Evolutionary conservation across 2,888 invertebrate species (phyloP).

Genomic region (Mimas tiliae): DNA sequence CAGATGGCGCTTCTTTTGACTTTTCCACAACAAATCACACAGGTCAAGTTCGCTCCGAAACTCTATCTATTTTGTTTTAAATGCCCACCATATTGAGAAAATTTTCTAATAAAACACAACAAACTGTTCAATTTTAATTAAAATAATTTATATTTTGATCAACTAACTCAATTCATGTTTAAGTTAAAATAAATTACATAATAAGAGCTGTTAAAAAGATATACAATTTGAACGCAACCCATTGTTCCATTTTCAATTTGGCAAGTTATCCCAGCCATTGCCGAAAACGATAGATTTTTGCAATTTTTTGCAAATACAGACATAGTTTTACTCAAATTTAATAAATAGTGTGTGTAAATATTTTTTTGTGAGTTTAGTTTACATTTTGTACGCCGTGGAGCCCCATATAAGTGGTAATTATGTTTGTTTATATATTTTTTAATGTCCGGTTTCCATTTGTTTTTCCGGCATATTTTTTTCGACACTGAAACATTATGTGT

Average conservation of each 20-base stretch:
- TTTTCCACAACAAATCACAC: too few relatives aligned
- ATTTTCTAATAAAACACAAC: too few relatives aligned
- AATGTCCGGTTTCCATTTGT: constrained; percentile 32
- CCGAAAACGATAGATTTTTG: constrained; percentile 20
- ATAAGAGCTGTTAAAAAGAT: too few relatives aligned
- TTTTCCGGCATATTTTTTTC: constrained; percentile 40
- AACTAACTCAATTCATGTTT: too few relatives aligned
- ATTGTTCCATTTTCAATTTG: constrained; percentile 31
- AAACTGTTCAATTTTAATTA: too few relatives aligned
- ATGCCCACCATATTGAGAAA: too few relatives aligned
- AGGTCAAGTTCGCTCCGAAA: too few relatives aligned
- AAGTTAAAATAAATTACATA: too few relatives aligned
- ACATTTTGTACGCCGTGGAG: constrained; percentile 62
- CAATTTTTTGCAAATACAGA: constrained; percentile 14
- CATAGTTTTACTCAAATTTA: constrained; percentile 16
- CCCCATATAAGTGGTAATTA: constrained; percentile 66
- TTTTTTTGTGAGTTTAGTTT: constrained; percentile 23
- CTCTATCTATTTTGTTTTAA: too few relatives aligned
- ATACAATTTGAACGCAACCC: too few relatives aligned
- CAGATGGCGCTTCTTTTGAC: too few relatives aligned
- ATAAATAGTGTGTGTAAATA: not conserved
- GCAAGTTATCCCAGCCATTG: constrained; percentile 26
- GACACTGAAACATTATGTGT: constrained; percentile 28
- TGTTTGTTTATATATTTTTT: constrained; percentile 40
- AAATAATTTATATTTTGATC: too few relatives aligned